Conservation (phyloP, 1,140 invertebrate genomes). For the Panonychus citri region DNA sequence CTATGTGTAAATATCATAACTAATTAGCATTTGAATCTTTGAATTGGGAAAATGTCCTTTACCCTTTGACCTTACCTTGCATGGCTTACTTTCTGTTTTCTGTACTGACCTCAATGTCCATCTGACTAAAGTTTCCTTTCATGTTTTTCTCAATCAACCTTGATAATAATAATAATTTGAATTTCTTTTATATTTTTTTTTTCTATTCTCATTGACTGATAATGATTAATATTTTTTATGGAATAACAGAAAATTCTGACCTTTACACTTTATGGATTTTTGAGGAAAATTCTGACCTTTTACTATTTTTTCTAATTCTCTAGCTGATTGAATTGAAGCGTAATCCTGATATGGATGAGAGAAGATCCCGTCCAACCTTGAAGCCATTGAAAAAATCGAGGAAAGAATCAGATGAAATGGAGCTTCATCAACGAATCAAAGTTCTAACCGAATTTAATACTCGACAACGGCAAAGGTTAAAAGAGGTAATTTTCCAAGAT, state of each 20-base stretch:
- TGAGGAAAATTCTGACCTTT: background rate
- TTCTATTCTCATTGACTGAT: too few relatives aligned
- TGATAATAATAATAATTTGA: too few relatives aligned
- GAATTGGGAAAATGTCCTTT: too few relatives aligned
- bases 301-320: background rate
- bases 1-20: too few relatives aligned
- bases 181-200: too few relatives aligned
- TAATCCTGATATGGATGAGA: slow-evolving; percentile 60
- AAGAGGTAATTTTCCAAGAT: slow-evolving; percentile 18
- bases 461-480: slow-evolving; percentile 21
- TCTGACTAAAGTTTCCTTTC: too few relatives aligned
- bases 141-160: too few relatives aligned
- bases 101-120: too few relatives aligned
- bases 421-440: slow-evolving; percentile 22
- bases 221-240: background rate
- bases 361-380: slow-evolving; percentile 33
- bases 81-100: too few relatives aligned
- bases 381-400: slow-evolving; percentile 23
- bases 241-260: background rate
- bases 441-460: slow-evolving; percentile 24
- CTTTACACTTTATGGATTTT: background rate
- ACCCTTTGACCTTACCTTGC: too few relatives aligned
- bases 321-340: slow-evolving; percentile 63
- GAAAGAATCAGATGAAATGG: slow-evolving; percentile 17
- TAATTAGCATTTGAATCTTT: too few relatives aligned